Percentiles rank a stretch among this genome's conserved stretches.
phyloP scores from a whole-genome alignment of 2,797 vertebrate species.

The Myiotriccus ornatus region DNA sequence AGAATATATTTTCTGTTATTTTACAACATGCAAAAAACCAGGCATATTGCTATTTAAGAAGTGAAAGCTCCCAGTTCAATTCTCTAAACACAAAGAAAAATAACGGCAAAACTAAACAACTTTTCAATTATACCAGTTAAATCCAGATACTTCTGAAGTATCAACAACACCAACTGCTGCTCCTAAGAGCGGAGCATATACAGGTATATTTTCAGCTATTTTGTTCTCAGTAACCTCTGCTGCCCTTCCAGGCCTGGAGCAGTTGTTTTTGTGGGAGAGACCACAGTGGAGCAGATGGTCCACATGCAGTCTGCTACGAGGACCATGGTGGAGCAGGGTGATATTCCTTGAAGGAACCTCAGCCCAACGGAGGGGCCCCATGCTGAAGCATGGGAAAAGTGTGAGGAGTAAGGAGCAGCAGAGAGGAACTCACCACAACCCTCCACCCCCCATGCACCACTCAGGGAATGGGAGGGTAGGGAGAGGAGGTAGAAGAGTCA shows the following conservation, averaged over 20 bases:
- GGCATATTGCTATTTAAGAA: neutral
- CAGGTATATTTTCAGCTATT: neutral
- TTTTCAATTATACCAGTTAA: neutral
- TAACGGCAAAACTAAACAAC: neutral
- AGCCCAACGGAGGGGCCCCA: neutral
- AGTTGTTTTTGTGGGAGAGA: neutral
- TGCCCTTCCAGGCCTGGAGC: neutral
- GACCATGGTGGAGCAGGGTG: neutral
- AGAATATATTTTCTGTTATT: neutral
- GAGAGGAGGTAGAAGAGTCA: neutral
- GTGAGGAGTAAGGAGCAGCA: neutral
- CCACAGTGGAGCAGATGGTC: neutral
- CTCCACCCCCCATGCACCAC: neutral
- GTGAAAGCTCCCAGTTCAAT: neutral
- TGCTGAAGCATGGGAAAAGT: neutral
- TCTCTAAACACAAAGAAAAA: neutral
- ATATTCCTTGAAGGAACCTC: neutral
- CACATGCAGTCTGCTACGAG: neutral
- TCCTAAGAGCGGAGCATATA: neutral
- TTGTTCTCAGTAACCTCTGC: neutral
- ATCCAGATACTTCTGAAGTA: neutral
- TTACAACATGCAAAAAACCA: neutral
- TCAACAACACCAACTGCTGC: neutral
- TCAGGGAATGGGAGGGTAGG: neutral
- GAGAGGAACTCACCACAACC: neutral